phyloP scores from a whole-genome alignment of 1,140 invertebrate species.

The Myzus persicae region DNA sequence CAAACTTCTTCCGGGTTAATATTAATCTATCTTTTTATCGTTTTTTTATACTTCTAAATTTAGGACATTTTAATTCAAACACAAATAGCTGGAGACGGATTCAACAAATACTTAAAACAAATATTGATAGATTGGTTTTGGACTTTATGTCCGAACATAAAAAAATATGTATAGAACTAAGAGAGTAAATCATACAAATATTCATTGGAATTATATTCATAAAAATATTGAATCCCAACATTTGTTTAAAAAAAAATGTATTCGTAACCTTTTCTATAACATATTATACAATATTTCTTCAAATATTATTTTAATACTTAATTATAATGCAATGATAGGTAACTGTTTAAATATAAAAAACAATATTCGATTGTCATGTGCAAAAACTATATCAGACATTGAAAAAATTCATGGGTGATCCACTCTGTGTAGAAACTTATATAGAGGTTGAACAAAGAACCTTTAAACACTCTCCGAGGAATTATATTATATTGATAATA shows the following conservation, averaged over 20 bases:
- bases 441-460: too few species aligned
- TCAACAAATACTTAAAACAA: not conserved
- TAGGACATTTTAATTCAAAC: not conserved
- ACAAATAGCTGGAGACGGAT: not conserved
- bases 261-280: not conserved
- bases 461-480: too few species aligned
- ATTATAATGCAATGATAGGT: too few species aligned
- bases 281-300: too few species aligned
- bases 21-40: not conserved
- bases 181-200: not conserved
- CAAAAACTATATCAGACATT: too few species aligned
- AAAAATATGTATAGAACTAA: not conserved
- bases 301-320: too few species aligned
- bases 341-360: too few species aligned
- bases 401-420: too few species aligned
- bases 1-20: not conserved
- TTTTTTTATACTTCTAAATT: not conserved
- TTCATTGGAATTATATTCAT: not conserved
- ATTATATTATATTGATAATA: too few species aligned
- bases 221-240: not conserved
- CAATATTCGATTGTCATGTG: too few species aligned
- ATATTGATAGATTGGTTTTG: not conserved
- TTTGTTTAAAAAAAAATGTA: too few species aligned
- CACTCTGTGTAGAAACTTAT: too few species aligned
- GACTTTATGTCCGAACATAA: not conserved